Evolutionary conservation across 2,797 vertebrate genomes (phyloP).

Genomic region (Periparus ater): DNA sequence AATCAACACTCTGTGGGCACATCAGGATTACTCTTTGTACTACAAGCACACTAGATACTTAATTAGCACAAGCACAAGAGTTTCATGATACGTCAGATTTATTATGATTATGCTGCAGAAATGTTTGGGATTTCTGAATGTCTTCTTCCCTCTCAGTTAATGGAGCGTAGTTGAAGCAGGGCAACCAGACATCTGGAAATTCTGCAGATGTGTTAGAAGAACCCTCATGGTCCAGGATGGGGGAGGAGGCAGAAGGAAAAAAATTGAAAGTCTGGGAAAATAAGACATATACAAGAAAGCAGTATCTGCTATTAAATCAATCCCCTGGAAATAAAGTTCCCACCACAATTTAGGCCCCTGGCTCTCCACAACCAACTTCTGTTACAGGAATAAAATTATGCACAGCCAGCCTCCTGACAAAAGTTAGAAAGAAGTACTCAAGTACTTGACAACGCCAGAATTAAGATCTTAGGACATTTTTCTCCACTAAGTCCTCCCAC

Average conservation of each 20-base stretch:
- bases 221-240: background rate
- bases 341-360: background rate
- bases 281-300: background rate
- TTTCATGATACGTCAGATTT: background rate
- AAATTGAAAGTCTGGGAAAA: background rate
- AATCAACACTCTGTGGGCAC: background rate
- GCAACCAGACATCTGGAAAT: background rate
- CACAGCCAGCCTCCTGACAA: background rate
- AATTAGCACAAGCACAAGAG: background rate
- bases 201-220: background rate
- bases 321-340: background rate
- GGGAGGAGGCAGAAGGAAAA: background rate
- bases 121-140: background rate
- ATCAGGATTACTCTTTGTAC: background rate
- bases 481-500: background rate
- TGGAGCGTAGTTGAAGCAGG: background rate
- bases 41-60: background rate
- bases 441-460: background rate
- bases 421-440: background rate
- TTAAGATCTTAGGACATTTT: background rate
- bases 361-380: background rate
- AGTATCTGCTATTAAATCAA: background rate
- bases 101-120: background rate
- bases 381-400: background rate
- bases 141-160: background rate